phyloP scores from a whole-genome alignment of 2,797 vertebrate species.

The Austrolebias charrua region DNA sequence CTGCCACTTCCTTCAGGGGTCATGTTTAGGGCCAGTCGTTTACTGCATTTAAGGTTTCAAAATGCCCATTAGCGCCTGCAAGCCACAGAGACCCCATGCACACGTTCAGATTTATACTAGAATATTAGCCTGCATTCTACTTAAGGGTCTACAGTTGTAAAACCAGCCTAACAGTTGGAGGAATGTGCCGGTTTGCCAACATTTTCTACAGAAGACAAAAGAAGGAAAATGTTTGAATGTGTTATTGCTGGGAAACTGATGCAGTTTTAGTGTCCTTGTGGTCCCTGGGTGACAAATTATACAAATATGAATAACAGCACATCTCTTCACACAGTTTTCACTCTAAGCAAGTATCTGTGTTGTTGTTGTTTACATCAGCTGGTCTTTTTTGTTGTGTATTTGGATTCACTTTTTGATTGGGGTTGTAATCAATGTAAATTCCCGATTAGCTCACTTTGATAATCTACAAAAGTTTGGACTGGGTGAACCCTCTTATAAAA shows the following conservation, averaged over 20 bases:
- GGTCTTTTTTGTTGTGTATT: too few species aligned
- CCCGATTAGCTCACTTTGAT: too few species aligned
- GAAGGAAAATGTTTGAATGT: not conserved
- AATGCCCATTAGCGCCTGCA: too few species aligned
- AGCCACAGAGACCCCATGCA: too few species aligned
- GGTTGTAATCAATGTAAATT: too few species aligned
- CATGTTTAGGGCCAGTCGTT: not conserved
- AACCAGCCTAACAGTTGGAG: not conserved
- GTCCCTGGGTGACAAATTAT: not conserved
- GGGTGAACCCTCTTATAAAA: too few species aligned
- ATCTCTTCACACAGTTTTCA: constrained; percentile 1
- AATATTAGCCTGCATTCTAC: not conserved
- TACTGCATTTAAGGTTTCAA: not conserved
- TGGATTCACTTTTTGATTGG: too few species aligned
- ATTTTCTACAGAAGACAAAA: not conserved
- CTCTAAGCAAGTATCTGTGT: too few species aligned
- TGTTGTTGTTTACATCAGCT: too few species aligned
- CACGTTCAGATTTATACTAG: too few species aligned
- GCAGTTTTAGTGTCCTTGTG: constrained; percentile 1
- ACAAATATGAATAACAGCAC: not conserved
- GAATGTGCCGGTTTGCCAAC: not conserved
- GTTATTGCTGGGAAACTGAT: not conserved
- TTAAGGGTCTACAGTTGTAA: not conserved
- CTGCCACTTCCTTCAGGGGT: too few species aligned
- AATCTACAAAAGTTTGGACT: too few species aligned